These are phyloP conservation scores for Siderastrea siderea DNA, from an alignment of 92 coral and sea anemone genomes.

Conservation along the genomic window DNA sequence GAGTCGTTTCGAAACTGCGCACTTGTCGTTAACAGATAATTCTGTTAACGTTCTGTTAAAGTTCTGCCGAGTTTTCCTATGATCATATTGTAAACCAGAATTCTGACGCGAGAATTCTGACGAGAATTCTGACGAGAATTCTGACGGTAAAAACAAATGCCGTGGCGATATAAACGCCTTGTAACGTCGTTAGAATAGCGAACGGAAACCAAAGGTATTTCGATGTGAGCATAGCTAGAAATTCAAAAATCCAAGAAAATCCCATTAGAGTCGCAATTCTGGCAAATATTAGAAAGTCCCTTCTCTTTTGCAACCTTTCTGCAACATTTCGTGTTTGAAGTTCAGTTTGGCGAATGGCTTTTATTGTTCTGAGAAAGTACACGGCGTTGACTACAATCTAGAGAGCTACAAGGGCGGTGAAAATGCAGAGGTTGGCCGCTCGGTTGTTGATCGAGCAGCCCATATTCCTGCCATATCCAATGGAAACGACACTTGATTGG, in stretches of 20 bases:
- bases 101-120: slow-evolving; percentile 47
- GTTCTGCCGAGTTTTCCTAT: background rate
- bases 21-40: background rate
- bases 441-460: slow-evolving; percentile 74
- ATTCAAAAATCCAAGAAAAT: slow-evolving; percentile 67
- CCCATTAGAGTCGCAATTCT: slow-evolving; percentile 75
- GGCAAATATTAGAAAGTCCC: slow-evolving; percentile 55
- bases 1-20: background rate
- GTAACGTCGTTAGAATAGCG: slow-evolving; percentile 12
- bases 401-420: slow-evolving; percentile 58
- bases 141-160: slow-evolving; percentile 57
- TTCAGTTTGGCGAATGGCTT: slow-evolving; percentile 67
- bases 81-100: slow-evolving; percentile 10
- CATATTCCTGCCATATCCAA: slow-evolving; percentile 69
- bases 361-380: slow-evolving; percentile 66
- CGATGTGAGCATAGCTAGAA: slow-evolving; percentile 55
- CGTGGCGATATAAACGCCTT: slow-evolving; percentile 71
- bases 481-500: slow-evolving; percentile 52
- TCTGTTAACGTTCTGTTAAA: no score
- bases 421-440: slow-evolving; percentile 45
- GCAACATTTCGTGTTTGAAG: slow-evolving; percentile 56
- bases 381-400: slow-evolving; percentile 48
- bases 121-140: no score
- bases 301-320: slow-evolving; percentile 35
- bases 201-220: slow-evolving; percentile 13